Conservation (phyloP, 1,140 invertebrate species). For the Muscidifurax raptorellus region DNA sequence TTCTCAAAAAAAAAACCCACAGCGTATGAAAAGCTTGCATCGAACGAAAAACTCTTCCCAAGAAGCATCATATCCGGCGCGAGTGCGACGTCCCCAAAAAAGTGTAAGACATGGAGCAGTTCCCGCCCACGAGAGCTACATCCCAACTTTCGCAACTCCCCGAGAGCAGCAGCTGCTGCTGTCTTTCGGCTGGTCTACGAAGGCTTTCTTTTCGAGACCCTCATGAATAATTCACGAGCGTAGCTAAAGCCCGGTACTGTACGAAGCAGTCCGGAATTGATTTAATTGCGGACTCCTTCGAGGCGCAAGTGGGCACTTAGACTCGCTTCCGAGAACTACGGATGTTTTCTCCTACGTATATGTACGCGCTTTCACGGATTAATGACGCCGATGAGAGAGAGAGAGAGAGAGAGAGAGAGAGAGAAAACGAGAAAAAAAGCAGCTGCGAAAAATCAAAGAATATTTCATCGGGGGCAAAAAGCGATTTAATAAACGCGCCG, state of each 20-base stretch:
- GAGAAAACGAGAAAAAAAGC: neutral
- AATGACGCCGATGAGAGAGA: neutral
- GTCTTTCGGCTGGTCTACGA: neutral
- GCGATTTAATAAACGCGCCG: slow-evolving; percentile 49
- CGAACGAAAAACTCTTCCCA: neutral
- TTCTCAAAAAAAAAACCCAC: neutral
- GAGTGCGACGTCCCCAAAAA: neutral
- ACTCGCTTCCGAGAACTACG: neutral
- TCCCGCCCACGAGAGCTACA: neutral
- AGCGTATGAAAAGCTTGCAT: neutral
- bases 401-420: too few species aligned
- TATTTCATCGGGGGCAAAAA: neutral
- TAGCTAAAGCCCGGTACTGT: neutral
- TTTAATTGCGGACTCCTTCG: neutral
- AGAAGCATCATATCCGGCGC: neutral
- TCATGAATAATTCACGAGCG: neutral
- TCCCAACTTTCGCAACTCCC: neutral
- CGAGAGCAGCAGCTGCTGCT: neutral
- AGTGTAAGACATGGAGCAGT: neutral
- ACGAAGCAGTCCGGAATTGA: neutral
- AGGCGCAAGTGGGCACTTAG: neutral
- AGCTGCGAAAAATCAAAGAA: too few species aligned
- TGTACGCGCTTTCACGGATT: neutral
- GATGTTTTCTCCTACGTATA: neutral
- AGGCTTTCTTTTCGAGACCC: slow-evolving; percentile 1